A percentile compares a stretch with the other conserved stretches of the same genome.
phyloP scores from a whole-genome alignment of 2,113 vertebrate genomes.

The Nyctereutes procyonoides region DNA sequence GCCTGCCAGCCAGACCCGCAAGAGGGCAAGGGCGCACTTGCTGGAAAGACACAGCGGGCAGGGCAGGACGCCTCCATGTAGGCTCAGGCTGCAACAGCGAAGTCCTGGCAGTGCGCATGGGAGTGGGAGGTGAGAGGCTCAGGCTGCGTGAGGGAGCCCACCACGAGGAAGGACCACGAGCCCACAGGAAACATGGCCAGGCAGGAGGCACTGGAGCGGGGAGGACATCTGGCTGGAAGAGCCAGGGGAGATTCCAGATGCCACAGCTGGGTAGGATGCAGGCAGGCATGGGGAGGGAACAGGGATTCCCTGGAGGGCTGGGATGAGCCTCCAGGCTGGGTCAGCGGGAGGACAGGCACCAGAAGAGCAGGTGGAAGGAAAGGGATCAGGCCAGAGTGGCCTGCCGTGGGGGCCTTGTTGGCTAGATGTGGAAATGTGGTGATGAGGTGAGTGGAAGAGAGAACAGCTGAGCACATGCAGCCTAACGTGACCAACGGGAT shows the following conservation, averaged over 20 bases:
- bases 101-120: not conserved
- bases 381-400: not conserved
- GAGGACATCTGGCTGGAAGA: not conserved
- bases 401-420: not conserved
- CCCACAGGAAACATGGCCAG: not conserved
- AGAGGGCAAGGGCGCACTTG: not conserved
- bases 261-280: not conserved
- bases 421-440: not conserved
- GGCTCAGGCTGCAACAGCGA: no score
- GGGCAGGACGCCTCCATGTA: not conserved
- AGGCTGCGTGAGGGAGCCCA: not conserved
- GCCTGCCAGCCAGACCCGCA: not conserved
- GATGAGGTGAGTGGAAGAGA: not conserved
- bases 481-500: fast-evolving
- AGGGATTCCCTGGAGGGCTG: not conserved
- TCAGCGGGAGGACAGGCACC: not conserved
- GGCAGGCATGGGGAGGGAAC: fast-evolving
- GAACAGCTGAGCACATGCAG: not conserved
- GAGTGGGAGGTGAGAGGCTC: not conserved
- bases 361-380: not conserved
- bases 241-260: fast-evolving
- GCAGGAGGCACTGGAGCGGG: not conserved
- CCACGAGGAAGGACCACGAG: not conserved
- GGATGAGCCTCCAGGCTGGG: not conserved
- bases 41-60: fast-evolving